Evolutionary conservation across 2,888 invertebrate species (phyloP).

Genomic region (Cheilosia pagana): DNA sequence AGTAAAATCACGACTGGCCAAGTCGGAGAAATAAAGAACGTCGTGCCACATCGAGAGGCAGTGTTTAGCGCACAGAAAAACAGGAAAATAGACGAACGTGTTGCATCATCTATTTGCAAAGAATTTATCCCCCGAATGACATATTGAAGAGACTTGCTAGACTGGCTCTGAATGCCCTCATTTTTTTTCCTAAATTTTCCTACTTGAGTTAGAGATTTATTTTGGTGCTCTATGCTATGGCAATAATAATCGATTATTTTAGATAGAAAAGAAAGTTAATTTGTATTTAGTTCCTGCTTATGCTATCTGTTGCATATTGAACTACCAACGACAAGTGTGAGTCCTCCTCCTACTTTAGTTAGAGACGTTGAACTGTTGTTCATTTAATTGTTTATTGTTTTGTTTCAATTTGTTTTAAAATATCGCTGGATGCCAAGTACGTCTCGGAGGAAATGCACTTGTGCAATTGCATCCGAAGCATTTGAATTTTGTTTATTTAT

Average conservation of each 20-base stretch:
- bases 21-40: conserved; percentile 73
- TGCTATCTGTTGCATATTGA: conserved; percentile 27
- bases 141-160: conserved; percentile 71
- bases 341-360: conserved; percentile 13
- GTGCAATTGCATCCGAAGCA: conserved; percentile 37
- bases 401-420: conserved; percentile 13
- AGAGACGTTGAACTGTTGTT: conserved; percentile 53
- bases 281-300: conserved; percentile 60
- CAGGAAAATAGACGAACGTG: conserved; percentile 2
- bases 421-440: conserved; percentile 45
- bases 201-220: conserved; percentile 36
- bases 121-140: conserved; percentile 63
- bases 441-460: conserved; percentile 36
- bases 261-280: conserved; percentile 37
- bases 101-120: conserved; percentile 38
- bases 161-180: conserved; percentile 57
- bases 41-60: conserved; percentile 4
- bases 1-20: conserved; percentile 74
- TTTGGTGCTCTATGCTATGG: conserved; percentile 64
- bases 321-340: conserved; percentile 8
- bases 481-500: conserved; percentile 31
- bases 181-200: conserved; percentile 32
- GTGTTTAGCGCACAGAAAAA: conserved; percentile 54
- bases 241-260: conserved; percentile 53
- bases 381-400: conserved; percentile 1